Conservation (phyloP, 1,140 invertebrate species). For the Drosophila lini region DNA sequence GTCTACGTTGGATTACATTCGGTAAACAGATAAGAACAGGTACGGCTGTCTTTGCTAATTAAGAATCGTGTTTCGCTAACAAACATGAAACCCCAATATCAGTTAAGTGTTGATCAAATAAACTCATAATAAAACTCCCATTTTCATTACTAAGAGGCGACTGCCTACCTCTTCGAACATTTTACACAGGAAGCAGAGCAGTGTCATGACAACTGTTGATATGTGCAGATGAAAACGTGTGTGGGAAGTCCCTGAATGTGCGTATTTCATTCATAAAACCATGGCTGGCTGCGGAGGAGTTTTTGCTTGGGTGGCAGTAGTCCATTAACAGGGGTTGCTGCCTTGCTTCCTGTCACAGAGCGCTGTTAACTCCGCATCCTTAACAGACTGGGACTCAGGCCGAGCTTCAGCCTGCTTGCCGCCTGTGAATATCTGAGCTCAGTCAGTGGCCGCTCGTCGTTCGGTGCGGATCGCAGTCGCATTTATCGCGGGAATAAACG, state of each 20-base stretch:
- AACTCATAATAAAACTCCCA: neutral
- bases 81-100: conserved; percentile 10
- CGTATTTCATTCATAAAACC: conserved; percentile 68
- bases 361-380: conserved; percentile 62
- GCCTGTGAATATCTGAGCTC: conserved; percentile 64
- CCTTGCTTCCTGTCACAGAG: conserved; percentile 24
- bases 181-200: neutral
- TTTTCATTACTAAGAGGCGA: neutral
- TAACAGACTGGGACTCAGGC: conserved; percentile 41
- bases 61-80: neutral
- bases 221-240: conserved; percentile 7
- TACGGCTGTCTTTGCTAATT: neutral
- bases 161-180: too few species aligned
- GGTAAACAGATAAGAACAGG: neutral
- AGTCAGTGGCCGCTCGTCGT: conserved; percentile 61
- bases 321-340: conserved; percentile 20
- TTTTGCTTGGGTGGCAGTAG: conserved; percentile 34
- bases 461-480: conserved; percentile 63
- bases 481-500: neutral
- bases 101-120: conserved; percentile 17
- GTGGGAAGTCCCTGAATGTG: conserved; percentile 5
- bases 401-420: conserved; percentile 50
- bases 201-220: conserved; percentile 74
- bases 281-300: conserved; percentile 1
- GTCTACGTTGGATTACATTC: neutral